Base-by-base conservation (phyloP, 2,888 invertebrate species). In the Drosophila eohydei region DNA sequence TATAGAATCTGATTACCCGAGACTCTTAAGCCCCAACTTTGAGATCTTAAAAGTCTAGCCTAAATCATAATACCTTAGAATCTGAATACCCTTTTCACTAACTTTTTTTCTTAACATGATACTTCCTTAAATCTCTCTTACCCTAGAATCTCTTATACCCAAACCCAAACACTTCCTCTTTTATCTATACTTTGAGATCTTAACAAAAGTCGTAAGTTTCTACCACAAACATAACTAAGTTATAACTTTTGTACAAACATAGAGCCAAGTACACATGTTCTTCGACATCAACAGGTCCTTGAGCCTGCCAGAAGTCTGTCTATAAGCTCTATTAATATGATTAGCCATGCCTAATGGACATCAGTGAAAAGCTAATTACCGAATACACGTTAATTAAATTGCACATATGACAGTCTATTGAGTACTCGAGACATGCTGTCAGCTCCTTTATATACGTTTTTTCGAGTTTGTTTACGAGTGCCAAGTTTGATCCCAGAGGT, bases 371-470 rank as follows among this genome's bases (percentile, higher is more conserved):
- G 44, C 55, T 59, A 71, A 76, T 70, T 71, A 71, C 34, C 34
- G 30, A 52, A 48, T 52, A 40, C 51, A 74, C 55, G 79, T 51
- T 74, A 78, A 77, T 78, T 78, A 57, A 77, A 74, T 74, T 59
- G 58, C 58, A 44, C 69, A 51, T 46, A 56, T 69, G 48, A 61
- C 55, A 51, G 51, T 9, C 21, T 34, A 56, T 41, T 28, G 50
- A 54, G n/a, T 52, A n/a, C 16, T 26, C 36, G 28, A 55, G 55
- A 60, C 41, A 43, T 28, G 43, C 58, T 57, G 63, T 54, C 59
- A 58, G 54, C 40, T 21, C 16, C 30, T 43, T 43, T 14, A 62
- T 34, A 44, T 74, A 50, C 16, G 30, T 50, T 26, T 12, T 38
- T 41, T 34, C 58, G 43, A 12, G 14, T 43, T 46, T 48, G 16